Evolutionary conservation across 1,140 invertebrate species (phyloP).

Genomic region (Lysiphlebus fabarum): DNA sequence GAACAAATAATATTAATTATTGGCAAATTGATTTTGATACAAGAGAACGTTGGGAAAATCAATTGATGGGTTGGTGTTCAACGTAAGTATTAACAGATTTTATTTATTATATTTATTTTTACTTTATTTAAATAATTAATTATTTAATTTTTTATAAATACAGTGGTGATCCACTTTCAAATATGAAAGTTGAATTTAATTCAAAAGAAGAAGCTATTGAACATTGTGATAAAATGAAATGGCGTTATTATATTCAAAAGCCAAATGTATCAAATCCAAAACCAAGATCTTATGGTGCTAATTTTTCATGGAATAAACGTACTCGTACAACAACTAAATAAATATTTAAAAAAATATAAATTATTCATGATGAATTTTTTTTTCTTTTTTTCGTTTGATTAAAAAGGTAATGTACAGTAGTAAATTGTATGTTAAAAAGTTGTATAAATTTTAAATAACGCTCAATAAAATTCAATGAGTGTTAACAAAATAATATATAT

Average conservation of each 20-base stretch:
- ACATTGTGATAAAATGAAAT: conserved; percentile 94
- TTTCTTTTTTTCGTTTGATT: no score
- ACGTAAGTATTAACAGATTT: conserved; percentile 63
- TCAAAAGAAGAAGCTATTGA: conserved; percentile 83
- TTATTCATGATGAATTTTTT: background rate
- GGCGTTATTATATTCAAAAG: conserved; percentile 79
- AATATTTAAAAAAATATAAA: conserved; percentile 38
- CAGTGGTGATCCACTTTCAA: conserved; percentile 93
- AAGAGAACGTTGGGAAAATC: conserved; percentile 97
- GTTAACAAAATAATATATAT: no score
- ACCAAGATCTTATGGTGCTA: conserved; percentile 87
- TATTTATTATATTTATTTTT: background rate
- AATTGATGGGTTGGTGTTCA: conserved; percentile 96
- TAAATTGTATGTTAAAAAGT: conserved; percentile 15
- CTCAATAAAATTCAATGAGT: no score
- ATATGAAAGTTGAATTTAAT: conserved; percentile 80
- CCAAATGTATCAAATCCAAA: conserved; percentile 59
- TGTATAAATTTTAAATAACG: no score
- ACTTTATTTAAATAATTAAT: conserved; percentile 15
- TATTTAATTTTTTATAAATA: conserved; percentile 31
- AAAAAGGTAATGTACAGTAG: conserved; percentile 6
- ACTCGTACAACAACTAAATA: conserved; percentile 94
- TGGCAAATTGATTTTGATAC: conserved; percentile 98
- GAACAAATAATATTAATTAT: conserved; percentile 79
- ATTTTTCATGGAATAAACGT: conserved; percentile 95